Evolutionary conservation across 1,140 invertebrate genomes (phyloP), one percentile per base, ranked within the genome.

Genomic region (Agrilus planipennis): DNA sequence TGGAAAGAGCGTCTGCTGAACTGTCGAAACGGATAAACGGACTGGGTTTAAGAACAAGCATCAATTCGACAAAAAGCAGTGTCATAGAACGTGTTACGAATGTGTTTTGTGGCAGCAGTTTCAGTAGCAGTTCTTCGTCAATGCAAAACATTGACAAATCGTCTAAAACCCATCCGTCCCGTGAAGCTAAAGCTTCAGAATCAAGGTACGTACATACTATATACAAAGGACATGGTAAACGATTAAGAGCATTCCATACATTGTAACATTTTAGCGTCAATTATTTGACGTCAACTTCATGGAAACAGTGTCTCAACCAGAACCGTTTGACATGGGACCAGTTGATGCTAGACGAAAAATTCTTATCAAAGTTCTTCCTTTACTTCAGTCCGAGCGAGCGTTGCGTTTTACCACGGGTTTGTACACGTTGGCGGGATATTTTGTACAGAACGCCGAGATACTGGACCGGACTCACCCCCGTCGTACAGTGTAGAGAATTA

Each of bases 1-100:
- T 88, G 58, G 86, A 90, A 69, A 75, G 85, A 52, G 85, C 85
- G 50, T 87, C 84, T 47, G 84, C 84, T 38, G 85, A 89, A 64
- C 65, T 89, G 41, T 82, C 83, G 38, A 86, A 87, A 54, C 76
- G 86, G 48, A 89, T 89, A 65, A 89, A 85, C 57, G 85, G 84
- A 21, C 69, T 88, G 53, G 80, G 81, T 17, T 67, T 88, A 46
- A 72, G 83, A 44, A 72, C 78, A 14, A 68, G 65, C 43, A 80
- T 81, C 53, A 77, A 80, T 57, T 61, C 65, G 52, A 68, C 70
- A 39, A 51, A 52, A 20, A 70, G 75, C 11, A 79, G 77, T 52
- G 84, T 87, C 39, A 86, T 87, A 72, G 84, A 88, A 63, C 73
- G 84, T 39, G 82, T 87, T 19, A 85, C 85, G 17, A 84, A 80